Evolutionary conservation across 2,888 invertebrate species (phyloP).

Genomic region (Acanthoscelides obtectus): DNA sequence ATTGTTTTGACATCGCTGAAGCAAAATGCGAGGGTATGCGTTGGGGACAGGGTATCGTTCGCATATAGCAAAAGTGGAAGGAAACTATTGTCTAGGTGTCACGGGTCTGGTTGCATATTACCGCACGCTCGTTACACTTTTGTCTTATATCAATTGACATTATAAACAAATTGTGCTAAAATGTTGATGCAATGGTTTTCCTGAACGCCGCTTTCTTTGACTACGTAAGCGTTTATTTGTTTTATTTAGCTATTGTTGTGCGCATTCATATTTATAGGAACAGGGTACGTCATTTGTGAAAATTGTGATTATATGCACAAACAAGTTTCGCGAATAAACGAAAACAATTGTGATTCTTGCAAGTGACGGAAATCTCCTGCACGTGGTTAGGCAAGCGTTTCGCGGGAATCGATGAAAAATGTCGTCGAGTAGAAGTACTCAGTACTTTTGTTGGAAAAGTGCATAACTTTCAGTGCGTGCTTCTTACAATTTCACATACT

Average conservation of each 20-base stretch:
- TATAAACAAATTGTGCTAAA: neutral
- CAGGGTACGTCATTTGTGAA: neutral
- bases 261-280: neutral
- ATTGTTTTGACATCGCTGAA: too few relatives aligned
- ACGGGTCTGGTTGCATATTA: too few relatives aligned
- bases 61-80: too few relatives aligned
- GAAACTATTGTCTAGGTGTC: too few relatives aligned
- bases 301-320: neutral
- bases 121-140: neutral
- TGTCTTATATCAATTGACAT: neutral
- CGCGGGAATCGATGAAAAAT: neutral
- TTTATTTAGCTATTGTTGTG: neutral
- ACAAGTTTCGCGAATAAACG: neutral
- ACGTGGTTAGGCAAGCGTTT: neutral
- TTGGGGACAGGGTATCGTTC: too few relatives aligned
- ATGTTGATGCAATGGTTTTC: neutral
- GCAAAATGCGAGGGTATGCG: too few relatives aligned
- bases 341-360: neutral
- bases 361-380: neutral
- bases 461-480: too few relatives aligned
- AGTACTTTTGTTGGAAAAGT: too few relatives aligned
- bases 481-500: too few relatives aligned
- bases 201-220: neutral
- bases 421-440: neutral
- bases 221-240: neutral